Percentiles rank a stretch among this genome's conserved stretches.
Conservation (phyloP, 2,113 vertebrate species). For the Gasterosteus aculeatus region DNA sequence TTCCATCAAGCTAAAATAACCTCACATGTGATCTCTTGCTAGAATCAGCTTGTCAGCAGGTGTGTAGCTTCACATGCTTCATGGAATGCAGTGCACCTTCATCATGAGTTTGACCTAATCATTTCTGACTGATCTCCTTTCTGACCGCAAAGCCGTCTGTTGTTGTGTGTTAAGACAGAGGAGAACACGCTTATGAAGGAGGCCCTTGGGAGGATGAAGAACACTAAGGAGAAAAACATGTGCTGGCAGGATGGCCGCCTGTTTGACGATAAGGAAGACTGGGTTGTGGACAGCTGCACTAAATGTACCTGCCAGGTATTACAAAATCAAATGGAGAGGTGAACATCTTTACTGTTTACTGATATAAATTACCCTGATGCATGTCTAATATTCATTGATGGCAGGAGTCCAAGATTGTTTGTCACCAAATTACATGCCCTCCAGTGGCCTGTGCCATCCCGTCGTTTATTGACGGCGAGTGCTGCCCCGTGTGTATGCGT, state of each 20-base stretch:
- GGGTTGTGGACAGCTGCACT: constrained; percentile 98
- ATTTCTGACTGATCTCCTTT: constrained; percentile 30
- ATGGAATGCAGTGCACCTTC: constrained; percentile 10
- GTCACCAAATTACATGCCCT: constrained; percentile 93
- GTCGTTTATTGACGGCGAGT: constrained; percentile 90
- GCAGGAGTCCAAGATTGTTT: constrained; percentile 94
- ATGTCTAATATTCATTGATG: constrained; percentile 24
- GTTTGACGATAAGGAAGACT: constrained; percentile 93
- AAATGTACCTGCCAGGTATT: constrained; percentile 94
- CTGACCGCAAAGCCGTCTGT: constrained; percentile 45
- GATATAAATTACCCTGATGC: constrained; percentile 5
- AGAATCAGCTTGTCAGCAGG: constrained; percentile 35
- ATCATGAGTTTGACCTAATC: constrained; percentile 20
- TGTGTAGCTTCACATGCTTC: background rate
- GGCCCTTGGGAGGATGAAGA: constrained; percentile 87
- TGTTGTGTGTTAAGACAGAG: constrained; percentile 82
- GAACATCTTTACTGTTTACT: background rate
- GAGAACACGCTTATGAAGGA: constrained; percentile 96
- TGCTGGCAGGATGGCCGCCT: constrained; percentile 97
- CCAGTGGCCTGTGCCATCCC: constrained; percentile 89
- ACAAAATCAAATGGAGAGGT: constrained; percentile 3
- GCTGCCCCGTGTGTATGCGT: constrained; percentile 92
- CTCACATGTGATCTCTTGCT: constrained; percentile 12
- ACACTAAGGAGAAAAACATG: constrained; percentile 87
- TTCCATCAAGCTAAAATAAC: constrained; percentile 17